Base-by-base conservation (phyloP, 2,888 invertebrate species). In the Aproaerema taeniolella region DNA sequence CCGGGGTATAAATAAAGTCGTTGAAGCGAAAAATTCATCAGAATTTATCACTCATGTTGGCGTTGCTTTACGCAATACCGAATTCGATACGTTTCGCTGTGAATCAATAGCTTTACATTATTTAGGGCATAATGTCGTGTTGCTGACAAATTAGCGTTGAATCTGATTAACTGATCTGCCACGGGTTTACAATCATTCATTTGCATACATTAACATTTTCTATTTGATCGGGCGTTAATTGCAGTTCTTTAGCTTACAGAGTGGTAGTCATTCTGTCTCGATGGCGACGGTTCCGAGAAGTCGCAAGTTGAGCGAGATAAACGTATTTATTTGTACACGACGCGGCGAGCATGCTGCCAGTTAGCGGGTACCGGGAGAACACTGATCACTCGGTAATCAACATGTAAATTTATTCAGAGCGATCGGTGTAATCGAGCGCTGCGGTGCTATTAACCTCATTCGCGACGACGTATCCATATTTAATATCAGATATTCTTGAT, bases 331-430 rank as follows among this genome's bases (percentile, higher is more conserved):
- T 45, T 37, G 40, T 38, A 35, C 30, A 10, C 25, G 37, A 26
- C 31, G 15, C 26, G 36, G 36, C 30, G n/a, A 35, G 32, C 43
- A 44, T 34, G 43, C 33, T 31, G 30, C 14, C 34, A 34, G 38
- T 34, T 38, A 41, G 41, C 40, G 67, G 69, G 65, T 68, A 63
- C 66, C 67, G 73, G 66, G 67, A 68, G 73, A 70, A 68, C 71
- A 69, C 67, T 71, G 73, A 79, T 81, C 80, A 74, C 59, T 56
- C 56, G 58, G 62, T 67, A 67, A 83, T 83, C 73, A 78, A 67
- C 57, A 82, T 83, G 83, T 72, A 77, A 83, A 83, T 83, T 74
- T 81, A 83, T 83, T 79, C 83, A 63, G 58, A 70, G 67, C 74
- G 74, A 80, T 80, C 78, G 64, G 72, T 74, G 69, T 80, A 77